Conservation (phyloP, 2,888 invertebrate species). For the Drosophila tanythrix region DNA sequence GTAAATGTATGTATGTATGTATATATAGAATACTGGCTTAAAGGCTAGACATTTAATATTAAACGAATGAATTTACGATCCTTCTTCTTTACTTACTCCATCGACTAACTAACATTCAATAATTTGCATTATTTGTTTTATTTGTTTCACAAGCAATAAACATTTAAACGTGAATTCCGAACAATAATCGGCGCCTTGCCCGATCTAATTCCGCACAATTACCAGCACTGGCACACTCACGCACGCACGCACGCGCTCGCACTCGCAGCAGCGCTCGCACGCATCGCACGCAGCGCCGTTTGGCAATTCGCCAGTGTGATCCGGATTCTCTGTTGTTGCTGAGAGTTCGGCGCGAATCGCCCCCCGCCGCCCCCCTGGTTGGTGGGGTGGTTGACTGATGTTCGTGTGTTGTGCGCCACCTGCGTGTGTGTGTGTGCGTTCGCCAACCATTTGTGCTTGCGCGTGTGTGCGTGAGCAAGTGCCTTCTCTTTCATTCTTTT, state of each 20-base stretch:
- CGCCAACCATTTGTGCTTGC: conserved; percentile 11
- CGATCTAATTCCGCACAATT: conserved; percentile 7
- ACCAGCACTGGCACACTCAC: conserved; percentile 10
- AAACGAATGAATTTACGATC: conserved; percentile 20
- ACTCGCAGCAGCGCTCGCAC: conserved; percentile 4
- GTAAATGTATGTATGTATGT: conserved; percentile 4
- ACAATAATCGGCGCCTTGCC: conserved; percentile 31
- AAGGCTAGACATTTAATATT: conserved; percentile 33
- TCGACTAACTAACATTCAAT: conserved; percentile 10
- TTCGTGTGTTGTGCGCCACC: conserved; percentile 45
- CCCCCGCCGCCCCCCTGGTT: conserved; percentile 41
- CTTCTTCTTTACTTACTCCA: conserved; percentile 1
- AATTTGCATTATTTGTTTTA: conserved; percentile 2
- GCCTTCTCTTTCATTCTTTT: not conserved
- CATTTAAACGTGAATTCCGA: conserved; percentile 68
- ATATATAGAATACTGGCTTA: conserved; percentile 51
- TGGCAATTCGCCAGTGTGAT: conserved; percentile 61
- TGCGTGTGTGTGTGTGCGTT: conserved; percentile 18
- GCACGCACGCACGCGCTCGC: conserved; percentile 13
- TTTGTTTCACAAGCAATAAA: conserved; percentile 66
- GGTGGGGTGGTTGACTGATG: conserved; percentile 51
- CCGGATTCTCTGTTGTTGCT: conserved; percentile 46
- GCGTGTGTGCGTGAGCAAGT: conserved; percentile 12
- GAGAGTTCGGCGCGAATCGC: conserved; percentile 42
- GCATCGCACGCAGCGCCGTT: conserved; percentile 13